Evolutionary conservation across 2,113 vertebrate genomes (phyloP), one percentile per base, ranked within the genome.

Genomic region (Sinosuthora webbiana): DNA sequence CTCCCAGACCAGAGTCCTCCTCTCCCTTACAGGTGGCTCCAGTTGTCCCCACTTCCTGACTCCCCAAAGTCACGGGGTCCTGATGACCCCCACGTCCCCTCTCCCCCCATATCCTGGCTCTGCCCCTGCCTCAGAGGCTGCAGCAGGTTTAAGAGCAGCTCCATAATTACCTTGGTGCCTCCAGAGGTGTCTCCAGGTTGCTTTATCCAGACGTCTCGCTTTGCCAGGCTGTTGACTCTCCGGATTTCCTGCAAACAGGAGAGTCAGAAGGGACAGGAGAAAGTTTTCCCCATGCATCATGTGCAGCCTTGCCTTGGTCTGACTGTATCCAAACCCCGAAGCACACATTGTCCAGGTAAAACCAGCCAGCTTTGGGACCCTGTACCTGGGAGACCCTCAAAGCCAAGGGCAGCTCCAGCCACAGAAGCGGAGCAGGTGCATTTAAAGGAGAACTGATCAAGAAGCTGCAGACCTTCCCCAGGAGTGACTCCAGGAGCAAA

Each of bases 161-260:
- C 64, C n/a, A 9, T 25, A 6, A 25, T 82, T 91, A 97, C 97
- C 96, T 96, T 94, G 50, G 80, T 86, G 70, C 96, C 95, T 70
- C 33, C 95, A 69, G 95, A 59, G 45, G 44, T 30, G 45, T 91
- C 77, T 49, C 96, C 95, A 18, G 87, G 35, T 75, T 74, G 94
- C 59, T 93, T 98, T 91, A 98, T 98, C 98, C 98, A 98, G 79
- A 98, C 27, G 7, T 94, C 98, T 84, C 96, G 97, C 88, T 97
- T 98, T 50, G 91, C 79, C 55, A 73, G 95, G 93, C 98, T 98
- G 95, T 98, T 97, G 81, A 97, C 97, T 49, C 96, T 97, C 96
- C 97, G 98, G 88, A 98, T 83, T 81, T 98, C 98, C 99, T 99
- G 80, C 71, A 95, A 89, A 53, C 47, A 76, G 15, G 15, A 85